phyloP scores from a whole-genome alignment of 2,797 vertebrate species.

The Chelon auratus region DNA sequence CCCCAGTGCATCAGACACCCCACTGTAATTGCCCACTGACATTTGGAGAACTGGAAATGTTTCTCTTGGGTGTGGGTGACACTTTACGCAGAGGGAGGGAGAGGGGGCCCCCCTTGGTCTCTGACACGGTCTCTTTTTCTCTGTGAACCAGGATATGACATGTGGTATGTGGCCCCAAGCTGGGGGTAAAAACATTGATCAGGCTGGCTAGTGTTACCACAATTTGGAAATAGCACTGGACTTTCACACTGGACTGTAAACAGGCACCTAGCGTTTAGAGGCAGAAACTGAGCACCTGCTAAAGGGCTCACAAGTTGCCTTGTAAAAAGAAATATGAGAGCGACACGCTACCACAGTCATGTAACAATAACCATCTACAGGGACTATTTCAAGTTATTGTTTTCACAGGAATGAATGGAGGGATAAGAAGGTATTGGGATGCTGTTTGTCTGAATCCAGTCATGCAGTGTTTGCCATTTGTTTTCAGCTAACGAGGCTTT shows the following conservation, averaged over 20 bases:
- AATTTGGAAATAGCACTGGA: slow-evolving; percentile 74
- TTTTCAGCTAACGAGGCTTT: too few species aligned
- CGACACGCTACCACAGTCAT: slow-evolving; percentile 18
- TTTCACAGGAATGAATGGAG: slow-evolving; percentile 33
- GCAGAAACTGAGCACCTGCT: slow-evolving; percentile 74
- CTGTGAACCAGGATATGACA: slow-evolving; percentile 60
- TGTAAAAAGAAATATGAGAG: slow-evolving; percentile 66
- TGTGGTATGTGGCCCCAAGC: slow-evolving; percentile 62
- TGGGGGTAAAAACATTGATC: slow-evolving; percentile 69
- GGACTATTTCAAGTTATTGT: slow-evolving; percentile 32
- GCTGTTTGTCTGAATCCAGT: slow-evolving; percentile 16
- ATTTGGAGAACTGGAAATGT: slow-evolving; percentile 75
- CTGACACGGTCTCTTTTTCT: slow-evolving; percentile 46
- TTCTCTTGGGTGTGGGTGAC: slow-evolving; percentile 74
- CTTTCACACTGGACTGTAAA: slow-evolving; percentile 55
- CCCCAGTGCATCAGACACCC: slow-evolving; percentile 41
- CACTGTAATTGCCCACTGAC: slow-evolving; percentile 72
- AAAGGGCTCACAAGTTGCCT: slow-evolving; percentile 50
- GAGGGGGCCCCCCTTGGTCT: slow-evolving; percentile 10
- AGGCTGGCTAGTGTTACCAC: slow-evolving; percentile 73
- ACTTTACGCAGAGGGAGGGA: slow-evolving; percentile 15
- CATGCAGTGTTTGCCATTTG: background rate
- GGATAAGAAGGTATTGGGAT: slow-evolving; percentile 6
- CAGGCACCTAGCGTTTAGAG: slow-evolving; percentile 42
- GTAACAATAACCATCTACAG: slow-evolving; percentile 43